Evolutionary conservation across 2,113 vertebrate species (phyloP).

Genomic region (Megaleporinus macrocephalus): DNA sequence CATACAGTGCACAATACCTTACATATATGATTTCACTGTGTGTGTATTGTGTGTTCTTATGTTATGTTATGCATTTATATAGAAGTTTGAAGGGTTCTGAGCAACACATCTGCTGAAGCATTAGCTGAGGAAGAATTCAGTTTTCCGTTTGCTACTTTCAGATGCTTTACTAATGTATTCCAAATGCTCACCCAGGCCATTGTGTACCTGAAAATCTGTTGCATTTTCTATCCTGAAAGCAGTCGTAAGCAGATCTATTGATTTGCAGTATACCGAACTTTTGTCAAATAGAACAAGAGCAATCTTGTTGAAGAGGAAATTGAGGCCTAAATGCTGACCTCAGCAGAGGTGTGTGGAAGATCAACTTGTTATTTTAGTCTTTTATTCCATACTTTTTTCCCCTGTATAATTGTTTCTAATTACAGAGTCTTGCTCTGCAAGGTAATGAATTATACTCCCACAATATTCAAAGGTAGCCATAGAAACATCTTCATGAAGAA

Average conservation of each 20-base stretch:
- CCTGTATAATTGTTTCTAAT: not conserved
- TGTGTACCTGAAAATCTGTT: not conserved
- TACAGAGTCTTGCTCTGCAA: not conserved
- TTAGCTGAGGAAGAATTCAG: too few species aligned
- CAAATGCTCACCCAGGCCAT: not conserved
- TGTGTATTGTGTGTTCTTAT: too few species aligned
- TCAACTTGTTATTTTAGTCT: not conserved
- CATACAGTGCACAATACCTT: too few species aligned
- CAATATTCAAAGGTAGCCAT: conserved; percentile 1
- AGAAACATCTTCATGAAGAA: not conserved
- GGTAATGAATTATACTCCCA: not conserved
- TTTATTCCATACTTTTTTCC: not conserved
- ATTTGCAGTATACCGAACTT: not conserved
- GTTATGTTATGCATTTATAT: too few species aligned
- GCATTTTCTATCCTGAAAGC: not conserved
- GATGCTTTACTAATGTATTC: too few species aligned
- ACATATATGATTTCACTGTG: too few species aligned
- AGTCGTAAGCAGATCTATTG: not conserved
- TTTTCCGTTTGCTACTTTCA: not conserved
- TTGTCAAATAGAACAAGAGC: not conserved
- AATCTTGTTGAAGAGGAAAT: not conserved
- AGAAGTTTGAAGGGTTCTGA: too few species aligned
- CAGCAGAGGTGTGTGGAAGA: not conserved
- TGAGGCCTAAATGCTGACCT: not conserved
- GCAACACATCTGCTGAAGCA: too few species aligned